Evolutionary conservation across 2,888 invertebrate species (phyloP), one percentile per base, ranked within the genome.

Genomic region (Sericinus montela): DNA sequence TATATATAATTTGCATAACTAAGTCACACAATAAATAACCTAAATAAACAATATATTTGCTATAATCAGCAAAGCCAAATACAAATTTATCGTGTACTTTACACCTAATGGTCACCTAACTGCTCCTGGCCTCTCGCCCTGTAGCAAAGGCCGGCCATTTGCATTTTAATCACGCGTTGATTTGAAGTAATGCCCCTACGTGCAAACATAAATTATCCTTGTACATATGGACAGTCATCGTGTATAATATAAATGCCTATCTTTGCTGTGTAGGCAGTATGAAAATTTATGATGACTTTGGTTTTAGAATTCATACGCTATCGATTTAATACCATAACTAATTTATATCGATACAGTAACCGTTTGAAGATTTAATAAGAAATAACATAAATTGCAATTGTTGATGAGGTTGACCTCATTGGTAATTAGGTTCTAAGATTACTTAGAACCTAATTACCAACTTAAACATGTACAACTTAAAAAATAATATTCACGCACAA

Each of bases 101-200:
- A 59, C 65, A 63, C 59, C 62, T 63, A 67, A 70, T 80, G 77
- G 80, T 78, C 68, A 74, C 73, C 70, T 82, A 78, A 79, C 80
- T 80, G 75, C 70, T 45, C 59, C 65, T 63, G 59, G 67, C 61
- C 57, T 65, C 63, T 58, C 55, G 67, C 60, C 65, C 59, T 54
- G 53, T 62, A 58, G 69, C 73, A 75, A 76, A 75, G 75, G 74
- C 73, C 63, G 47, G 54, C 60, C 61, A 84, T 85, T 85, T 81
- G 78, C 84, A 86, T 86, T 78, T 82, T 80, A 80, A 85, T 79
- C 73, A 80, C 74, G 76, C 69, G 80, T 73, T 80, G 76, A 80
- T 85, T 84, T 76, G 72, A 75, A 77, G 72, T 79, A 72, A 79
- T 75, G 75, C 72, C 54, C 51, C 58, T 54, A 59, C 59, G 54